Base-by-base conservation (phyloP, 2,888 invertebrate genomes). In the Hipparchia sbordonii region DNA sequence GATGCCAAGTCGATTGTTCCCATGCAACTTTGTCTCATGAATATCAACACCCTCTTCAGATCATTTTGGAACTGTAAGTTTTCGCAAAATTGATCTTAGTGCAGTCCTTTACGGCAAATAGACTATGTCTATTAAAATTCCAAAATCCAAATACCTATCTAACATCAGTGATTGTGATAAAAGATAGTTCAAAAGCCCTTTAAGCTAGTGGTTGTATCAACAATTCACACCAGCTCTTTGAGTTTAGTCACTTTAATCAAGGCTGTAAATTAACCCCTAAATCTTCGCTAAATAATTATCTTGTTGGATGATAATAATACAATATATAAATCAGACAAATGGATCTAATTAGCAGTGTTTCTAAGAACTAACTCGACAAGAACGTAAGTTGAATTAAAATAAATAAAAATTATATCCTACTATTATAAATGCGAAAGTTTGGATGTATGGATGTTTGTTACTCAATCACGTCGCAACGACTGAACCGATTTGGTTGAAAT, bases 261-360 rank as follows among this genome's bases (percentile, higher is more conserved):
- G 69, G 69, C 13, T 52, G 51, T 69, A 69, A 69, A 69, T 61
- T 60, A 68, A 69, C 9, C 51, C 48, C 23, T n/a, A 59, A 46
- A 48, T 60, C 13, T 52, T 60, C 51, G 48, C 60, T 52, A 45
- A 51, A n/a, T 61, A 33, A 51, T 13, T 8, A 62, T 67, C 67
- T 67, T 67, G 48, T 69, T n/a, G 23, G 9, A 13, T 60, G 69
- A 69, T 69, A 69, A 69, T 69, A 46, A 13, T 69, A 6, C 13
- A 39, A 48, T 69, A 69, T 69, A 69, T 68, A 69, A 69, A 69
- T 13, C 69, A 52, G 8, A 52, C 39, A n/a, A 60, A 54, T 33
- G 33, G 52, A 69, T n/a, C 33, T 52, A 52, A 69, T 52, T 61
- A 69, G 52, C 69, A 69, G 69, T 69, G 52, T 52, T 48, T 59